These are phyloP conservation scores for Tigriopus japonicus DNA, from an alignment of 1,140 invertebrate genomes.

Conservation along the genomic window DNA sequence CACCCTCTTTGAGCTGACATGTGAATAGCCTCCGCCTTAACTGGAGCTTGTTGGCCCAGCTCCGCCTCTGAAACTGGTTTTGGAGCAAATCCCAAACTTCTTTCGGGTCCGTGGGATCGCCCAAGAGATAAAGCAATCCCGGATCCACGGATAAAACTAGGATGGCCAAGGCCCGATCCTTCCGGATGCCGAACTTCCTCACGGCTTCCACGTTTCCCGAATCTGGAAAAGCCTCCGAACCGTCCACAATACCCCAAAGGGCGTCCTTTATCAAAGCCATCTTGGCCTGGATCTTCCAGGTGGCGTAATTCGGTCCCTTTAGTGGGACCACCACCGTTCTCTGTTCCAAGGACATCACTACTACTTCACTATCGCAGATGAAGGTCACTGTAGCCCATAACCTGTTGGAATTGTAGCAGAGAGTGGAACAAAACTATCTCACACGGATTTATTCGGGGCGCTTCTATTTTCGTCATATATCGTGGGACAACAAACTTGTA, in stretches of 20 bases:
- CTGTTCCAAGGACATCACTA: not conserved
- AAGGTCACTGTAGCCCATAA: no score
- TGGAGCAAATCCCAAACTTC: constrained; percentile 2
- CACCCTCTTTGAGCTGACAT: no score
- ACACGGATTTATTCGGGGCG: no score
- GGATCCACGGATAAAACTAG: constrained; percentile 13
- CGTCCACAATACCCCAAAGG: not conserved
- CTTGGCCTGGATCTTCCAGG: constrained; percentile 9
- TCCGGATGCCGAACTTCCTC: not conserved
- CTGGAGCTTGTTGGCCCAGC: no score
- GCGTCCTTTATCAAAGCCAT: constrained; percentile 13
- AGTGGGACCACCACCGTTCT: not conserved
- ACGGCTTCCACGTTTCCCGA: not conserved
- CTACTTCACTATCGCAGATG: not conserved
- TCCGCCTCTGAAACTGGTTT: constrained; percentile 5
- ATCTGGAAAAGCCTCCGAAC: not conserved
- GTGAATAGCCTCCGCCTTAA: no score
- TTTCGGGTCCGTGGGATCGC: constrained; percentile 11
- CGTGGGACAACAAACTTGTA: no score
- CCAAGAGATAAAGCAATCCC: constrained; percentile 12
- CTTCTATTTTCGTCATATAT: no score
- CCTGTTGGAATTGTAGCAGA: no score
- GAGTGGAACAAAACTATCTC: no score
- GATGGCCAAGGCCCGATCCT: constrained; percentile 11
- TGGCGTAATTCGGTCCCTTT: constrained; percentile 12